Percentiles rank a stretch among this genome's conserved stretches.
phyloP scores from a whole-genome alignment of 2,888 invertebrate species.

The Chorisops tibialis region DNA sequence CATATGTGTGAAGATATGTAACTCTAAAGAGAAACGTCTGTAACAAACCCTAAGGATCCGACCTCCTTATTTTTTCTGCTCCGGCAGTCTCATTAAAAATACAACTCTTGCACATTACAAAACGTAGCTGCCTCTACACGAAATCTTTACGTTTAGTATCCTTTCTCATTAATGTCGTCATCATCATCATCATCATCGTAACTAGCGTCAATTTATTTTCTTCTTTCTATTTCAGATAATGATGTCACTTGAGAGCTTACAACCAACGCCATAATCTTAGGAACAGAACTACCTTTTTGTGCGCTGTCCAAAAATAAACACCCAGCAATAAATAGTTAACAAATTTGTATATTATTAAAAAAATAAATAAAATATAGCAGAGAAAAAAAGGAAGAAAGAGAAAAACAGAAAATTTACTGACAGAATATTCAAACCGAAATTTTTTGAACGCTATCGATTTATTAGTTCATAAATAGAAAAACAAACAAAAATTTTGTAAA shows the following conservation, averaged over 20 bases:
- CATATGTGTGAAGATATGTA: no score
- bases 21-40: no score
- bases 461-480: neutral
- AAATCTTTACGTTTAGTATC: no score
- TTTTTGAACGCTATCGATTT: neutral
- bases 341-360: no score
- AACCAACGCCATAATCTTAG: neutral
- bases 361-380: no score
- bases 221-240: conserved; percentile 20
- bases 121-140: no score
- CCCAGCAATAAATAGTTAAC: no score
- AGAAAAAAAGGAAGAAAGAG: neutral
- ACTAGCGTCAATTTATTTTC: conserved; percentile 13
- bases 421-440: neutral
- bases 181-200: conserved; percentile 11
- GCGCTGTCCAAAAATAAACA: no score
- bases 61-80: no score
- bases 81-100: no score
- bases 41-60: no score
- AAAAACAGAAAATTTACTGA: neutral
- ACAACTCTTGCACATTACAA: no score
- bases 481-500: neutral
- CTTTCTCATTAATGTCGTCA: neutral
- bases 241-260: conserved; percentile 16
- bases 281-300: neutral